phyloP scores from a whole-genome alignment of 2,113 vertebrate genomes.

The Thamnaconus septentrionalis region DNA sequence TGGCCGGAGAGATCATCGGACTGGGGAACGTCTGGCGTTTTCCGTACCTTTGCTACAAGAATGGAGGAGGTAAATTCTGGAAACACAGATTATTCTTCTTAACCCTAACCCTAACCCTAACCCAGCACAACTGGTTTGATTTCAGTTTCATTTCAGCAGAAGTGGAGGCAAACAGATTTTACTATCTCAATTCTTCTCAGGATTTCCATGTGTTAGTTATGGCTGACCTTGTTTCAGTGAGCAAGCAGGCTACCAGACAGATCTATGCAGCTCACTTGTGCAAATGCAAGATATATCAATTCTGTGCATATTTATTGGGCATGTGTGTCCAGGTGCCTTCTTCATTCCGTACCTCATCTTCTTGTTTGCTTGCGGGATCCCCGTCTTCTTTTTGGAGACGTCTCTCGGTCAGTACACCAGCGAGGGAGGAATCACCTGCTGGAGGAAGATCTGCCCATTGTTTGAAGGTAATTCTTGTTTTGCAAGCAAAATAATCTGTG shows the following conservation, averaged over 20 bases:
- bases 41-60: constrained; percentile 98
- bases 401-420: constrained; percentile 93
- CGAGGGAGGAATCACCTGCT: constrained; percentile 90
- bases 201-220: no score
- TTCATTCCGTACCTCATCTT: constrained; percentile 98
- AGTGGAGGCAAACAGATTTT: no score
- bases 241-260: no score
- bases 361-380: constrained; percentile 92
- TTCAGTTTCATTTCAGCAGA: no score
- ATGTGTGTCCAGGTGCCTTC: constrained; percentile 84
- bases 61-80: constrained; percentile 87
- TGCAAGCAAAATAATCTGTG: not conserved
- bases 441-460: constrained; percentile 91
- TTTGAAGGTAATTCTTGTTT: constrained; percentile 83
- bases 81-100: not conserved
- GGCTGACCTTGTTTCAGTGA: no score
- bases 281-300: no score
- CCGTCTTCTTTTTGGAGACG: constrained; percentile 90
- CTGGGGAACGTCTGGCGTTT: constrained; percentile 97
- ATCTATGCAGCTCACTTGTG: no score
- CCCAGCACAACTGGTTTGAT: not conserved
- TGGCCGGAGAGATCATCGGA: constrained; percentile 93
- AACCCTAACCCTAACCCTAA: not conserved
- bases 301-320: no score
- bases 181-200: no score